Evolutionary conservation across 1,140 invertebrate genomes (phyloP).

Genomic region (Ceratina australensis): DNA sequence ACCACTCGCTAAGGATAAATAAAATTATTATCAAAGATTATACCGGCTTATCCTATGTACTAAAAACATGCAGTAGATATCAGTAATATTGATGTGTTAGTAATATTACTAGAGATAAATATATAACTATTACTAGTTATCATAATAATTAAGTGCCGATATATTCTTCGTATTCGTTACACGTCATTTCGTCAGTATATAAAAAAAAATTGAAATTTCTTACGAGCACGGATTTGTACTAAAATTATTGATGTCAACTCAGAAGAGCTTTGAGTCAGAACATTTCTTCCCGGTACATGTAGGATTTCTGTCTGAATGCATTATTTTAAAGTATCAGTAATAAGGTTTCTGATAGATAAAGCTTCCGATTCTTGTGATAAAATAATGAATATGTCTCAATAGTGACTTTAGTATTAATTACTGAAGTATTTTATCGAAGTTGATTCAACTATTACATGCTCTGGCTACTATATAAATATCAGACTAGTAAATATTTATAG

Average conservation of each 20-base stretch:
- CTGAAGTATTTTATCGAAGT: conserved; percentile 11
- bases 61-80: conserved; percentile 64
- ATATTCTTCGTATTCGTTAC: background rate
- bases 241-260: background rate
- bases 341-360: conserved; percentile 1
- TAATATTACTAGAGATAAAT: conserved; percentile 24
- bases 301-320: background rate
- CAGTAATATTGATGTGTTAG: conserved; percentile 41
- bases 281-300: conserved; percentile 7
- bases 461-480: conserved; percentile 27
- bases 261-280: background rate
- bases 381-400: background rate
- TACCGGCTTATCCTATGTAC: conserved; percentile 53
- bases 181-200: too few relatives aligned
- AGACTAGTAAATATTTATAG: conserved; percentile 22
- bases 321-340: background rate
- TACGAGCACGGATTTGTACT: conserved; percentile 25
- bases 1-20: conserved; percentile 26
- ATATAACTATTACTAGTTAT: conserved; percentile 34
- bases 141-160: conserved; percentile 16
- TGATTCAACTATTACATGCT: conserved; percentile 25
- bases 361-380: background rate
- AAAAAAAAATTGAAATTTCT: conserved; percentile 21
- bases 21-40: conserved; percentile 19
- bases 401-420: background rate